These are phyloP conservation scores for Macaria liturata DNA, from an alignment of 2,888 invertebrate genomes.

Conservation along the genomic window DNA sequence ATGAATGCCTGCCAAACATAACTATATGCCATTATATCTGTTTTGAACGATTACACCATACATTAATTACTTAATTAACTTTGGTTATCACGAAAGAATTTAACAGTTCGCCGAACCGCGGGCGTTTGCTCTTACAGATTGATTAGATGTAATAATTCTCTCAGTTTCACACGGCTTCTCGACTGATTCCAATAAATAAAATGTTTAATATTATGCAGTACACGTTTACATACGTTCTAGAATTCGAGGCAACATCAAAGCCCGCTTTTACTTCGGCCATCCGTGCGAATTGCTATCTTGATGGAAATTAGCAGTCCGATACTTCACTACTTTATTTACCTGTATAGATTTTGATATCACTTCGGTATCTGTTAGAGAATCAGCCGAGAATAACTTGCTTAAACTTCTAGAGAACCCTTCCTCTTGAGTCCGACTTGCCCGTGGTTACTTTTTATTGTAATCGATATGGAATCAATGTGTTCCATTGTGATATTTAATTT, in stretches of 20 bases:
- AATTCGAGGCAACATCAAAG: slow-evolving; percentile 23
- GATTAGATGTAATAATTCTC: slow-evolving; percentile 19
- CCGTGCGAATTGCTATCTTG: slow-evolving; percentile 23
- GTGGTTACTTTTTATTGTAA: too few relatives aligned
- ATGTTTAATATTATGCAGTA: slow-evolving; percentile 9
- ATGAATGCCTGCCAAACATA: too few relatives aligned
- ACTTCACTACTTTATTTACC: slow-evolving; percentile 9
- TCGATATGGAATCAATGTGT: too few relatives aligned
- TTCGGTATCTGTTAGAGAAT: not conserved
- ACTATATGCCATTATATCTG: too few relatives aligned
- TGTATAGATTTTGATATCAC: not conserved
- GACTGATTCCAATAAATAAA: slow-evolving; percentile 14
- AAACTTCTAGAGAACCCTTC: too few relatives aligned
- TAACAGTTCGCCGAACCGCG: too few relatives aligned
- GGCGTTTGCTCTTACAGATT: not conserved
- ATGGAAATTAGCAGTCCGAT: slow-evolving; percentile 20
- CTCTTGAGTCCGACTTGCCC: too few relatives aligned
- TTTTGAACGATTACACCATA: not conserved
- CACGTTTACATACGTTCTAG: slow-evolving; percentile 20
- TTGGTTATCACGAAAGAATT: too few relatives aligned
- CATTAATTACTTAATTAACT: not conserved
- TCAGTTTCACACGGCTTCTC: slow-evolving; percentile 24
- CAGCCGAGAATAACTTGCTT: not conserved
- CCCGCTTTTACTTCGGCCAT: slow-evolving; percentile 23
- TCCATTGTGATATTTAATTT: too few relatives aligned